Base-by-base conservation (phyloP, 2,888 invertebrate species). In the Drosophila nr. perissopoda region DNA sequence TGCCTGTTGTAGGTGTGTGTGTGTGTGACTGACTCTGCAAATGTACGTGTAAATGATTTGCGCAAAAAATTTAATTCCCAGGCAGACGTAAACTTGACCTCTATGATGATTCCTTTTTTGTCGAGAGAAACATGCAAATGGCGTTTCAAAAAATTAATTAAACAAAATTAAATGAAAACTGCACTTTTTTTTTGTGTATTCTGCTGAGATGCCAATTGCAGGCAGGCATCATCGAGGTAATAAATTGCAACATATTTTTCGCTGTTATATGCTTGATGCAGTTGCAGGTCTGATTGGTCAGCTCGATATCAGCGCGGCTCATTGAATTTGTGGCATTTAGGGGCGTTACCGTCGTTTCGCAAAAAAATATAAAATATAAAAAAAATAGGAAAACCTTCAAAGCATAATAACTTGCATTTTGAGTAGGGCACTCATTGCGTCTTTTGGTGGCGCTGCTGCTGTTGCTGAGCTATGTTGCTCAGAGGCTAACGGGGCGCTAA, bases 261-360 rank as follows among this genome's bases (percentile, higher is more conserved):
- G 51, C 29, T 34, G 51, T 38, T 40, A 33, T 21, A 40, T 46
- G 36, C 54, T 42, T 57, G 16, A 10, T 57, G 56, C 65, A 48
- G 66, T 51, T 70, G 80, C 69, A 57, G 36, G 46, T 52, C 38
- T 56, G 87, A 82, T 86, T 88, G 87, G 69, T 66, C 81, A 76
- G 61, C 67, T 31, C 61, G 83, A 83, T 83, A 83, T 33, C 46
- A 72, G 86, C 57, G 71, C 68, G 72, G 69, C 76, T 85, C 84
- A 84, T 85, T 85, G 84, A 89, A 85, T 89, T 88, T 85, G 59
- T 88, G 84, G 89, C 89, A 89, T 89, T 89, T 84, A 81, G 84
- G 67, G 84, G 89, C 89, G 89, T 68, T 36, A 61, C 38, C 57
- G 69, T 76, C 61, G 67, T 83, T 89, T 85, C 79, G 88, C 89